phyloP scores from a whole-genome alignment of 2,888 invertebrate genomes.

The Piscicola geometra region DNA sequence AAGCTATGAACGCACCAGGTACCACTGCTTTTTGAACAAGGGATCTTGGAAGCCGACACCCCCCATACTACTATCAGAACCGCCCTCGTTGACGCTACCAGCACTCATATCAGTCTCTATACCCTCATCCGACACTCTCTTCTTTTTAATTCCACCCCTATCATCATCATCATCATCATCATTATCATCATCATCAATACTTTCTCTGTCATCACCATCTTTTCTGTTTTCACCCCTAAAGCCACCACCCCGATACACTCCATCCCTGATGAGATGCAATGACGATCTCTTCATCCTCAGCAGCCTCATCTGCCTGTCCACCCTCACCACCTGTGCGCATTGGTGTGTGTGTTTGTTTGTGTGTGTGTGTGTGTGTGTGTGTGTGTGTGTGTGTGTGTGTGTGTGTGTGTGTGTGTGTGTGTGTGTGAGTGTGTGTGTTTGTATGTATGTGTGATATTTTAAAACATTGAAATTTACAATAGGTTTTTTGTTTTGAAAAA shows the following conservation, averaged over 20 bases:
- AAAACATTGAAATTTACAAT: too few species aligned
- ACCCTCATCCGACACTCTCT: constrained; percentile 46
- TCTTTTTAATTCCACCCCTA: constrained; percentile 44
- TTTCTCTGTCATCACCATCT: constrained; percentile 42
- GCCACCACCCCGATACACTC: too few species aligned
- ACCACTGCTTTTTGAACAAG: constrained; percentile 50
- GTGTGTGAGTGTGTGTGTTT: neutral
- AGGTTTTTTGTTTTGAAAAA: too few species aligned
- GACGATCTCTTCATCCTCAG: constrained; percentile 47
- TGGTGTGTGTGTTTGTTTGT: neutral
- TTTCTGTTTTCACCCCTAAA: too few species aligned
- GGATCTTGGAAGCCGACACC: constrained; percentile 47
- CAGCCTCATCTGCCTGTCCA: constrained; percentile 45
- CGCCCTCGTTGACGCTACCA: neutral
- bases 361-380: neutral
- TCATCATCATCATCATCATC: constrained; percentile 31
- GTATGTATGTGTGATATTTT: neutral
- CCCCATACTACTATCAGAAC: neutral
- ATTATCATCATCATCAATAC: constrained; percentile 46
- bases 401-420: neutral
- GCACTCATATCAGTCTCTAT: constrained; percentile 49
- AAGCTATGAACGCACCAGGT: constrained; percentile 45
- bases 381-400: neutral
- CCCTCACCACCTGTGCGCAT: neutral
- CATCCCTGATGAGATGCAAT: constrained; percentile 46